A percentile compares a stretch with the other conserved stretches of the same genome.
Evolutionary conservation across 2,113 vertebrate genomes (phyloP).

Genomic region (Lucifuga dentata): DNA sequence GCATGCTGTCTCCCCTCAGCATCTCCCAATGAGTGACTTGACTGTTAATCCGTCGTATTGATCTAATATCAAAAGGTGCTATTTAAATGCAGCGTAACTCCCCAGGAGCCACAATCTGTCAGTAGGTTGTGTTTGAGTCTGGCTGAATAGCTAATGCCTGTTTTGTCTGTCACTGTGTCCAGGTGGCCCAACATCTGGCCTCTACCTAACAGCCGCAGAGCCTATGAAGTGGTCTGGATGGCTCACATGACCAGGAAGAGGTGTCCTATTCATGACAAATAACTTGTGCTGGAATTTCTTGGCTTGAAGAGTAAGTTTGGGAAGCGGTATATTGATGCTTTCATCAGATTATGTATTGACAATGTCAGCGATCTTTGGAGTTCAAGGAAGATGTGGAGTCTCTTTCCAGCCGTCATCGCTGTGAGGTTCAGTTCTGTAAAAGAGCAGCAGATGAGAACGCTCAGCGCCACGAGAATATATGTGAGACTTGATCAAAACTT

Average conservation of each 20-base stretch:
- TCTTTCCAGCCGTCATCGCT: too few relatives aligned
- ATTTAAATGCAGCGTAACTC: constrained; percentile 82
- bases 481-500: too few relatives aligned
- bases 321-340: constrained; percentile 4
- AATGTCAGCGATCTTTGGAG: neutral
- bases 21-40: constrained; percentile 82
- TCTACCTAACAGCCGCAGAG: constrained; percentile 82
- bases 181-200: constrained; percentile 92
- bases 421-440: neutral
- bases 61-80: constrained; percentile 84
- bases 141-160: constrained; percentile 71
- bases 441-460: too few relatives aligned
- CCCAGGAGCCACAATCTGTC: constrained; percentile 72
- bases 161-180: constrained; percentile 62
- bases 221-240: constrained; percentile 85
- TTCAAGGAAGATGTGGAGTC: neutral
- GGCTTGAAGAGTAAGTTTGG: constrained; percentile 87
- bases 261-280: too few relatives aligned
- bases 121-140: constrained; percentile 74
- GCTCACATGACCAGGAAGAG: constrained; percentile 84
- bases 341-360: neutral
- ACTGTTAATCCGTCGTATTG: constrained; percentile 84
- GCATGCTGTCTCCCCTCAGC: constrained; percentile 79
- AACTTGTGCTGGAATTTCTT: constrained; percentile 85
- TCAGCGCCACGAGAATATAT: too few relatives aligned